Evolutionary conservation across 2,113 vertebrate species (phyloP).

Genomic region (Tyrannus savana): DNA sequence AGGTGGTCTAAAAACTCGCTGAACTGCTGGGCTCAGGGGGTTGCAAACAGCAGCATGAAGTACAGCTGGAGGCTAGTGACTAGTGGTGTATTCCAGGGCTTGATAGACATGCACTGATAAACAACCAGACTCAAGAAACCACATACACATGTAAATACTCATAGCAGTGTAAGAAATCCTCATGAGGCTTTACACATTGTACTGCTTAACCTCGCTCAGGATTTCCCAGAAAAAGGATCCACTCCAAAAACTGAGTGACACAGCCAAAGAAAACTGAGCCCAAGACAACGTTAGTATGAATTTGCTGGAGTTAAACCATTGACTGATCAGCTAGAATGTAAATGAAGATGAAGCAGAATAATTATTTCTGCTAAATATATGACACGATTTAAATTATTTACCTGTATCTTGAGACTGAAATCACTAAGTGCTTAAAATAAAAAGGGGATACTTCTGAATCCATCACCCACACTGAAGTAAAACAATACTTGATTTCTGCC

Average conservation of each 20-base stretch:
- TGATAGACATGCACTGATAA: not conserved
- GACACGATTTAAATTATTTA: constrained; percentile 16
- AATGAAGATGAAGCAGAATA: constrained; percentile 22
- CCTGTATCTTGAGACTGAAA: not conserved
- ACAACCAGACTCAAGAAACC: not conserved
- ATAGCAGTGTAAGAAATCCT: not conserved
- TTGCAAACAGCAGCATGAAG: not conserved
- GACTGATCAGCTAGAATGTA: not conserved
- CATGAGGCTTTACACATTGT: not conserved
- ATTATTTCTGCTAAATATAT: constrained; percentile 13
- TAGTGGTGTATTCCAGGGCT: not conserved
- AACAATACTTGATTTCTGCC: not conserved
- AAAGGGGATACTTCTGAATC: not conserved
- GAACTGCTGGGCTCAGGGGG: not conserved
- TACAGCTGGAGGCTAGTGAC: not conserved
- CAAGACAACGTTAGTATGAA: not conserved
- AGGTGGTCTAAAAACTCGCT: not conserved
- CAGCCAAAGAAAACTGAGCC: not conserved
- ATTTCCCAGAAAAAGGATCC: not conserved
- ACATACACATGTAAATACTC: not conserved
- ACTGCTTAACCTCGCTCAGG: not conserved
- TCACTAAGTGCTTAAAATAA: not conserved
- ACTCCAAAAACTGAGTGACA: not conserved
- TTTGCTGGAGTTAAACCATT: not conserved
- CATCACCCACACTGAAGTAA: not conserved